phyloP scores from a whole-genome alignment of 2,888 invertebrate species.

The Leistus spinibarbis region DNA sequence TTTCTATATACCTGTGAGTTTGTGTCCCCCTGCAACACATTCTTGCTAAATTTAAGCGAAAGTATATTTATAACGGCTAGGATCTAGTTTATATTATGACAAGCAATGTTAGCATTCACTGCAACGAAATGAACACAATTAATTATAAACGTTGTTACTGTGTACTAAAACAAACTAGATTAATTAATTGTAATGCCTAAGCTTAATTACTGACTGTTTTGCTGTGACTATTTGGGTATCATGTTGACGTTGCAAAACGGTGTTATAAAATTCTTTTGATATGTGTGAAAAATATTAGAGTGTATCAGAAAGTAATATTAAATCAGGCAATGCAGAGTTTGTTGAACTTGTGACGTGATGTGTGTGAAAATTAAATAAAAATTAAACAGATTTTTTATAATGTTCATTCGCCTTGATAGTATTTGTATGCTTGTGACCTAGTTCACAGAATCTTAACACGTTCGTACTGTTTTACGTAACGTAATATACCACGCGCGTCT shows the following conservation, averaged over 20 bases:
- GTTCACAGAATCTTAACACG: slow-evolving; percentile 16
- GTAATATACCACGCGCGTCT: slow-evolving; percentile 9
- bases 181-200: no score
- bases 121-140: no score
- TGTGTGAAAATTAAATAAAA: neutral
- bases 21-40: no score
- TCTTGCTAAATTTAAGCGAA: no score
- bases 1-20: no score
- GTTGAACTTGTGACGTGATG: slow-evolving; percentile 3
- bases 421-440: slow-evolving; percentile 10
- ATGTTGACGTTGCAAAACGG: neutral
- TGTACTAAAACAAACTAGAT: no score
- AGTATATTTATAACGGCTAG: no score
- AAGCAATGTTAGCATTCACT: no score
- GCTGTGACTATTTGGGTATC: no score
- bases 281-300: neutral
- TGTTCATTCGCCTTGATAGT: neutral
- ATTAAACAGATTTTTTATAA: neutral
- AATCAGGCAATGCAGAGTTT: neutral
- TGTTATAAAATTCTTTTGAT: neutral
- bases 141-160: no score
- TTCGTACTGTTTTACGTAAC: slow-evolving; percentile 1
- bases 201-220: no score
- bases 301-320: neutral
- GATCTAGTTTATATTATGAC: no score